These are phyloP conservation scores for Poeciliopsis presidionis DNA, from an alignment of 2,797 vertebrate genomes.

Conservation along the genomic window DNA sequence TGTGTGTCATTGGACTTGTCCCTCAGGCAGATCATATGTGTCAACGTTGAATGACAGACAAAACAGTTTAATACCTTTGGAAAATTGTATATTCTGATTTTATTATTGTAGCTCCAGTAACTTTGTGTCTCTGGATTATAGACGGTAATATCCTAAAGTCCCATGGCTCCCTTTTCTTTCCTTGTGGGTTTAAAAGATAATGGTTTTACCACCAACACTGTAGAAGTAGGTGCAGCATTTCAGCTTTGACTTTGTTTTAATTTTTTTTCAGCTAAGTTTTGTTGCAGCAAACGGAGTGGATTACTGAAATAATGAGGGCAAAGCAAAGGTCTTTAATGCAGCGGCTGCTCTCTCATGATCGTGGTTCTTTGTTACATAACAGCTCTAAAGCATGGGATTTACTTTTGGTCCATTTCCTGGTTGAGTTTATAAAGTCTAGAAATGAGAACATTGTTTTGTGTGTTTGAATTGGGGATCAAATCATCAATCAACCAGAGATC, in stretches of 20 bases:
- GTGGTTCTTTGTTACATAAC: background rate
- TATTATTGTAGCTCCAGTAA: conserved; percentile 40
- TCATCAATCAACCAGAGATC: background rate
- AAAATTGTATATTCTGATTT: conserved; percentile 40
- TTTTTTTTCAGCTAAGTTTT: background rate
- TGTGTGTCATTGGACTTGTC: conserved; percentile 58
- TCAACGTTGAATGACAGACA: conserved; percentile 23
- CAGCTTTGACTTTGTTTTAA: background rate
- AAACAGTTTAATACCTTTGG: conserved; percentile 23
- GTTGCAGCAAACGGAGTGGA: background rate
- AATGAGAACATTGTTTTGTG: background rate
- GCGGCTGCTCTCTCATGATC: background rate
- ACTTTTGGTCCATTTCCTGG: background rate
- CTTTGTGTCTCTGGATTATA: conserved; percentile 19
- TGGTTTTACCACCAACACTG: background rate
- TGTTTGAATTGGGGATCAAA: background rate
- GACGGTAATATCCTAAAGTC: conserved; percentile 18
- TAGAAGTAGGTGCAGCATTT: background rate
- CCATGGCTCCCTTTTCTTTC: background rate
- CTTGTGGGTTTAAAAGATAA: background rate
- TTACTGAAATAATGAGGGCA: conserved; percentile 1
- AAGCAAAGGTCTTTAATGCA: conserved; percentile 4
- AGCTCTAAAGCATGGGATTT: conserved; percentile 2
- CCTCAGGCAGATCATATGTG: conserved; percentile 30
- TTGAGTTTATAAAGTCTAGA: background rate